Evolutionary conservation across 2,888 invertebrate species (phyloP), one percentile per base, ranked within the genome.

Genomic region (Drosophila nr. perissopoda): DNA sequence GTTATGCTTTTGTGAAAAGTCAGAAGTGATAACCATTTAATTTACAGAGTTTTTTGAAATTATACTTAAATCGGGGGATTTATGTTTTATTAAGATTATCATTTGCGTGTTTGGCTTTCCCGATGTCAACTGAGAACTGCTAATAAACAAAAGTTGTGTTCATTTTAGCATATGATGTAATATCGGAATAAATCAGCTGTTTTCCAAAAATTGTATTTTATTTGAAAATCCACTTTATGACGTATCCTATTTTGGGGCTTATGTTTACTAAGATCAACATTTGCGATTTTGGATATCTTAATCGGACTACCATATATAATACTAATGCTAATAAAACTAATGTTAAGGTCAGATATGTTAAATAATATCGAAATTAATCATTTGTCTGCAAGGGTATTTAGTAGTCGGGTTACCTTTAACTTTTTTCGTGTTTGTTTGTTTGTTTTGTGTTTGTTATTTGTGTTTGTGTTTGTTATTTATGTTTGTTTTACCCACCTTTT

Each of bases 401-500:
- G n/a, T 31, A 27, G 2, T 57, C 29, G 40, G 40, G 6, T 29
- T 29, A 31, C 31, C 57, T n/a, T 38, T 29, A 27, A 42, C 7
- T 21, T 31, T 21, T 33, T 18, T 33, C 10, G 16, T 54, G 11
- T 27, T 27, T 33, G 8, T 27, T 27, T 29, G 27, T 29, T 48
- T 48, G 18, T 18, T 36, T 29, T 38, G 16, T 54, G 11, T 38
- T 38, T 36, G 8, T 49, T 38, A 10, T 51, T 63, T n/a, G 18
- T 34, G 21, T 21, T 21, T 21, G 21, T 21, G 11, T 53, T 54
- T 52, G 21, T 40, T 18, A n/a, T 46, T 16, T 25, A 16, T 46
- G 11, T 63, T 67, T 38, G 25, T 54, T 57, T 66, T 69, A 76
- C 88, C 79, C 76, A 89, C 88, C 89, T 89, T 85, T 88, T 89